phyloP scores from a whole-genome alignment of 2,113 vertebrate genomes.

The Nanorana parkeri region DNA sequence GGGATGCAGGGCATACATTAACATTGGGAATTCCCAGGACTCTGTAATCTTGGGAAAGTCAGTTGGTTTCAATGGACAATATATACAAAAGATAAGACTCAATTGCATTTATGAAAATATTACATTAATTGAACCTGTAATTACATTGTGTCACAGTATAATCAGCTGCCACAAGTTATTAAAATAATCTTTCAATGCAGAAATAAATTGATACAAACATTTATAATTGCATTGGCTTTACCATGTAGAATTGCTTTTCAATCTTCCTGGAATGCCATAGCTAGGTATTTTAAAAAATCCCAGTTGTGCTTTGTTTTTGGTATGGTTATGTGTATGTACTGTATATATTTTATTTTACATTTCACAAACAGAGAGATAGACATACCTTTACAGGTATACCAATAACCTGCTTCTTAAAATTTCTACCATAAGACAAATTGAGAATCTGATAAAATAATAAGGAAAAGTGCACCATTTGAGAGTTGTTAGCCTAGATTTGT shows the following conservation, averaged over 20 bases:
- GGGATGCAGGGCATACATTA: neutral
- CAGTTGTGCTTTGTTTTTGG: no score
- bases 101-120: neutral
- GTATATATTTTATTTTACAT: no score
- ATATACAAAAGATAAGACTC: conserved; percentile 12
- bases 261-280: no score
- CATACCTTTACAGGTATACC: no score
- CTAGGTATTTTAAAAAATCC: no score
- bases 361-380: no score
- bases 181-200: conserved; percentile 31
- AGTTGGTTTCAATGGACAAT: neutral
- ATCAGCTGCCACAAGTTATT: neutral
- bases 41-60: conserved; percentile 1
- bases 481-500: no score
- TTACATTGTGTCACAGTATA: conserved; percentile 18
- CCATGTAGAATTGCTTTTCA: neutral
- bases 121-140: conserved; percentile 22
- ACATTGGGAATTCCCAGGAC: neutral
- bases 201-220: conserved; percentile 16
- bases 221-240: conserved; percentile 25
- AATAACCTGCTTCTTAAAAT: no score
- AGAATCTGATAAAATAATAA: no score
- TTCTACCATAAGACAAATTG: no score
- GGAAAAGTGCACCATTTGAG: no score
- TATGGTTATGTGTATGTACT: no score